Evolutionary conservation across 1,140 invertebrate genomes (phyloP), one percentile per base, ranked within the genome.

Genomic region (Drosophila takahashii): DNA sequence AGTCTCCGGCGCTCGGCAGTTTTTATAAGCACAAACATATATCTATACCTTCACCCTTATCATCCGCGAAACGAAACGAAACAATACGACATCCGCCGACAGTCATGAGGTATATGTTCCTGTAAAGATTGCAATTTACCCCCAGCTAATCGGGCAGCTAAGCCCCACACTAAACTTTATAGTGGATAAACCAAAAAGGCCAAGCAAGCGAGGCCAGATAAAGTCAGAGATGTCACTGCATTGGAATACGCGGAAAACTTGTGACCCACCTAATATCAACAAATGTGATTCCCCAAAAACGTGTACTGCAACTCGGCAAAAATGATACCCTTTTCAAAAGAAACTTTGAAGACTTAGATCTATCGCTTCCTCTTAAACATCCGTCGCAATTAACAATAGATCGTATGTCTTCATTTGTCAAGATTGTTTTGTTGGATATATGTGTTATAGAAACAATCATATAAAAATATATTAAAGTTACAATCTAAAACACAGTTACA

Each of bases 61-160:
- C 59, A 29, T 48, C n/a, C 16, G 42, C 39, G 39, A 16, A 42
- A 4, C 39, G 22, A 22, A 22, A 22, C 22, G 22, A 22, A 22
- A 22, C 22, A 2, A 22, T 2, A 22, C 22, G 15, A 42, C 39
- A 42, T 16, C 15, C 44, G 44, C 44, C 11, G 44, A 10, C 34
- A 44, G 39, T 27, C 42, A 67, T 67, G 59, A 65, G 64, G 59
- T 67, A 50, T 15, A 22, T 44, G 15, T 16, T 18, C 22, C 47
- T 10, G 26, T 32, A 13, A 29, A 67, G 64, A 67, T 52, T 66
- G 61, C 34, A 27, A 7, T 29, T 62, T 9, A 37, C 59, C 10
- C 26, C 16, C 5, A 9, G 53, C 53, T 41, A 59, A 62, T 59
- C 59, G 57, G 59, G 16, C 59, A 16, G 54, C 18, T 62, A 62